Evolutionary conservation across 2,797 vertebrate species (phyloP), one percentile per base, ranked within the genome.

Genomic region (Rachycentron canadum): DNA sequence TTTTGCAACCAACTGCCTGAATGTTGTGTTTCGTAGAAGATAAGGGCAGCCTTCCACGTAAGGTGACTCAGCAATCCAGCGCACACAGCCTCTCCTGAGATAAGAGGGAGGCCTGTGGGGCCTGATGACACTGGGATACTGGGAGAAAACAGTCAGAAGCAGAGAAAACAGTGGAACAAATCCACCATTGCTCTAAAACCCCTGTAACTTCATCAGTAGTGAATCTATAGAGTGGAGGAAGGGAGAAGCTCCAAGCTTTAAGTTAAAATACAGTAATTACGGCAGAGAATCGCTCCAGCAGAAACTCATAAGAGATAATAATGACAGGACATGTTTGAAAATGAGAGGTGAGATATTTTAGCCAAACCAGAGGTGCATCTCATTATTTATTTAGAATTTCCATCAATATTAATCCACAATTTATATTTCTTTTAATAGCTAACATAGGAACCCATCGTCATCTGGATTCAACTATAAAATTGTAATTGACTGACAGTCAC

Each of bases 21-120:
- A 94, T 87, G 93, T 87, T 85, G 90, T 95, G 95, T 91, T 86
- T 88, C 85, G 89, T 26, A 67, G 82, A 81, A 94, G 95, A 96
- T 95, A 95, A 96, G 95, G 76, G 91, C 73, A 76, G 71, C 90
- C 91, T 94, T 91, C 93, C 83, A 80, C 74, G 84, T 83, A 92
- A 94, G 90, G 93, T 96, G 94, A 96, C 94, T 96, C 94, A 95
- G 95, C 95, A 93, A 83, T 92, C 90, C 88, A 89, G 74, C 76
- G 58, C 82, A 85, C 69, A 63, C 85, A 76, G 81, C 90, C 76
- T 88, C 91, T 94, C 91, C 93, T 87, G 87, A 95, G 94, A 95
- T 94, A 94, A 92, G 83, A n/a, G n/a, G n/a, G n/a, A n/a, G 52
- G 80, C 36, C 79, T 63, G 79, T 32, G 85, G 79, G 90, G 90